Base-by-base conservation (phyloP, 2,888 invertebrate genomes). In the Leucophora obtusa region DNA sequence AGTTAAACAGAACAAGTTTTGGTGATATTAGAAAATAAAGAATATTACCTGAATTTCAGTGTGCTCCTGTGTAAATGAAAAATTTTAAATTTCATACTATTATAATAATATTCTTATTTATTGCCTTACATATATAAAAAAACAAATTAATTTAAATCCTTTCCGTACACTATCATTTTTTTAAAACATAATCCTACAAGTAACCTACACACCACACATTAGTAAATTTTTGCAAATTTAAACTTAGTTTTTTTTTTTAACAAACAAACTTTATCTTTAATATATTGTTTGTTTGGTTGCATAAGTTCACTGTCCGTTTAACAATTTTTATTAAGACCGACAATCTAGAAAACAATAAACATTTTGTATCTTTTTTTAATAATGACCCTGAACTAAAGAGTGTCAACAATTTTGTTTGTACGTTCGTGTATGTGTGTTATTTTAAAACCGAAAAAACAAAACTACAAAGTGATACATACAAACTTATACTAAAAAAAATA, bases 381-480 rank as follows among this genome's bases (percentile, higher is more conserved):
- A 65, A 59, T 77, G 70, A 77, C 76, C 65, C 70, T 77, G 76
- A 70, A 62, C 63, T 43, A 59, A 65, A 70, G 58, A 53, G 51
- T 76, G 58, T 76, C 70, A 77, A 77, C 63, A 59, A 53, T 53
- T 38, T 70, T 58, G 58, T 56, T 47, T 47, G 28, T 28, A 28
- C 7, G 7, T 28, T 28, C 28, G 28, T 28, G 6, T 28, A 7
- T 28, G 7, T 3, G 28, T 38, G 14, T 38, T 50, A 58, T 70
- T 65, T 24, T 43, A 65, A 59, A 58, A 58, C 21, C 54, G n/a
- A 75, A 35, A 68, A 74, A 24, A 65, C 50, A 62, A 63, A 60
- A 33, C 50, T 62, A 9, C 24, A 69, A 51, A 56, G 18, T 38
- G 24, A 59, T 58, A 47, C 14, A 59, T 58, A 47, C 14, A 5